phyloP scores from a whole-genome alignment of 2,113 vertebrate genomes.

The Scortum barcoo region DNA sequence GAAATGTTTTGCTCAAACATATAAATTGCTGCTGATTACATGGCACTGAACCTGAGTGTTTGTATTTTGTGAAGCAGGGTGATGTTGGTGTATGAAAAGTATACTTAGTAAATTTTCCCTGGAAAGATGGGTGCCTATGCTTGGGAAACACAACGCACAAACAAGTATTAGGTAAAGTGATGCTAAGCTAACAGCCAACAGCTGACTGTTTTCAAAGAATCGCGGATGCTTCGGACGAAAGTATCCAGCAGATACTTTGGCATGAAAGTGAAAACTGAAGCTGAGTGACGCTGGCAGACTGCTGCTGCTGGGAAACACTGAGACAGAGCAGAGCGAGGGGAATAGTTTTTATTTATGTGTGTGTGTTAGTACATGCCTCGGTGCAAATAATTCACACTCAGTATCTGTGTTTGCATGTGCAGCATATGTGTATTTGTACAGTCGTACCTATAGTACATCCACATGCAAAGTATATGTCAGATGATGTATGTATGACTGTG shows the following conservation, averaged over 20 bases:
- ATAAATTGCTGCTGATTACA: neutral
- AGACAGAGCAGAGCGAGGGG: neutral
- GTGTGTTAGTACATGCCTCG: neutral
- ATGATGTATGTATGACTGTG: neutral
- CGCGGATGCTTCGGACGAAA: neutral
- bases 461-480: neutral
- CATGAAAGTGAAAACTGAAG: neutral
- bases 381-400: neutral
- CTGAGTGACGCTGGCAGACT: neutral
- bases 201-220: neutral
- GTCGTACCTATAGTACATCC: neutral
- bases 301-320: slow-evolving; percentile 2
- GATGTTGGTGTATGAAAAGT: neutral
- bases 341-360: neutral
- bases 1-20: neutral
- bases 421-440: neutral
- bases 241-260: neutral
- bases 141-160: slow-evolving; percentile 2
- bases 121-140: neutral
- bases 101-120: slow-evolving; percentile 3
- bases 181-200: neutral
- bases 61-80: neutral
- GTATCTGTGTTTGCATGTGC: neutral
- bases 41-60: neutral
- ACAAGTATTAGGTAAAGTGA: slow-evolving; percentile 4